Evolutionary conservation across 2,888 invertebrate species (phyloP).

Genomic region (Lamellibrachia columna): DNA sequence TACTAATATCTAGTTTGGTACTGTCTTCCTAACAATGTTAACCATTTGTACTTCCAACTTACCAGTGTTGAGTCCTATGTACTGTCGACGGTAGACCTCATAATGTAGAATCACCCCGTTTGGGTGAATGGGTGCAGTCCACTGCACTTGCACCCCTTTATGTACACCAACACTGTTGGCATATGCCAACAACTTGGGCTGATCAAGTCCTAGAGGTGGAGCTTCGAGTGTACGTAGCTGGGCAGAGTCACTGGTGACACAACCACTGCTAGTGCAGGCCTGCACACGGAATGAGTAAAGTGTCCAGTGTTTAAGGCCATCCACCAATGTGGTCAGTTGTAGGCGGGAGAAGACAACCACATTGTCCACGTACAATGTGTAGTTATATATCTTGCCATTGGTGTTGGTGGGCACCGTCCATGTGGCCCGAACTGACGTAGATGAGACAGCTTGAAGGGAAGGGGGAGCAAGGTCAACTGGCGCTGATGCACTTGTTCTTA

Average conservation of each 20-base stretch:
- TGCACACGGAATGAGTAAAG: conserved; percentile 58
- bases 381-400: too few species aligned
- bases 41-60: too few species aligned
- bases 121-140: conserved; percentile 53
- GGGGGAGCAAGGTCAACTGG: too few species aligned
- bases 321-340: conserved; percentile 46
- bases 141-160: conserved; percentile 39
- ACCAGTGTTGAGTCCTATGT: too few species aligned
- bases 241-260: conserved; percentile 52
- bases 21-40: background rate
- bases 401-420: too few species aligned
- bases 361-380: too few species aligned
- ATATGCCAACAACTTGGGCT: conserved; percentile 53
- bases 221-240: conserved; percentile 54
- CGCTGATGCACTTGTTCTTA: too few species aligned
- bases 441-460: too few species aligned
- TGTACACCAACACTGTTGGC: conserved; percentile 55
- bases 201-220: conserved; percentile 51
- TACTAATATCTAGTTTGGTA: background rate
- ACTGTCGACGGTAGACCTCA: too few species aligned
- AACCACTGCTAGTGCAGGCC: conserved; percentile 63
- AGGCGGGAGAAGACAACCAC: conserved; percentile 32
- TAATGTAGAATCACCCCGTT: too few species aligned
- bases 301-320: conserved; percentile 58
- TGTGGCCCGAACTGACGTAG: too few species aligned